A percentile compares a stretch with the other conserved stretches of the same genome.
phyloP scores from a whole-genome alignment of 2,797 vertebrate species.

The Enteromius thamalakanensis region DNA sequence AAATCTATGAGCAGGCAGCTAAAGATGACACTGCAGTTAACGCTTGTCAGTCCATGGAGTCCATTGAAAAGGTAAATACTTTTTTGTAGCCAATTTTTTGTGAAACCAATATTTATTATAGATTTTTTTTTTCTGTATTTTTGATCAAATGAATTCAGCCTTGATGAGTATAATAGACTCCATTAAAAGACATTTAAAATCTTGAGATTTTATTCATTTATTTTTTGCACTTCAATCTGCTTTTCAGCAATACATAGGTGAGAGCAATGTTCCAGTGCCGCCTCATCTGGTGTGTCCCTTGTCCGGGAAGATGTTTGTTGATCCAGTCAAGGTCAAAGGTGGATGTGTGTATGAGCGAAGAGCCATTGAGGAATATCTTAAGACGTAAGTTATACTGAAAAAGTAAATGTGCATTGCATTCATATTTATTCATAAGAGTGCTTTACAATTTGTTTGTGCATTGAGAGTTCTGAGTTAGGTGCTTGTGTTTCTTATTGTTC shows the following conservation, averaged over 20 bases:
- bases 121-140: too few relatives aligned
- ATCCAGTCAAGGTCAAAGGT: conserved; percentile 65
- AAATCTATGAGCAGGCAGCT: not conserved
- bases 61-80: not conserved
- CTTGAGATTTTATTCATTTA: too few relatives aligned
- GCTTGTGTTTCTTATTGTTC: not conserved
- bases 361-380: conserved; percentile 67
- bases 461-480: not conserved
- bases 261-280: not conserved
- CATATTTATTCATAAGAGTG: not conserved
- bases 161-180: too few relatives aligned
- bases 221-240: not conserved
- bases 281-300: conserved; percentile 59
- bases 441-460: not conserved
- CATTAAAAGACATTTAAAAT: too few relatives aligned
- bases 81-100: not conserved
- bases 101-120: too few relatives aligned
- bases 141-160: too few relatives aligned
- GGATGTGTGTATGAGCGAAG: conserved; percentile 65
- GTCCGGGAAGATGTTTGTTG: conserved; percentile 69
- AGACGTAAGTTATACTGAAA: conserved; percentile 36
- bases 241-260: conserved; percentile 7
- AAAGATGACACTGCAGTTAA: not conserved
- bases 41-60: not conserved
- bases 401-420: not conserved